Conservation (phyloP, 2,888 invertebrate genomes). For the Ornithoptera alexandrae region DNA sequence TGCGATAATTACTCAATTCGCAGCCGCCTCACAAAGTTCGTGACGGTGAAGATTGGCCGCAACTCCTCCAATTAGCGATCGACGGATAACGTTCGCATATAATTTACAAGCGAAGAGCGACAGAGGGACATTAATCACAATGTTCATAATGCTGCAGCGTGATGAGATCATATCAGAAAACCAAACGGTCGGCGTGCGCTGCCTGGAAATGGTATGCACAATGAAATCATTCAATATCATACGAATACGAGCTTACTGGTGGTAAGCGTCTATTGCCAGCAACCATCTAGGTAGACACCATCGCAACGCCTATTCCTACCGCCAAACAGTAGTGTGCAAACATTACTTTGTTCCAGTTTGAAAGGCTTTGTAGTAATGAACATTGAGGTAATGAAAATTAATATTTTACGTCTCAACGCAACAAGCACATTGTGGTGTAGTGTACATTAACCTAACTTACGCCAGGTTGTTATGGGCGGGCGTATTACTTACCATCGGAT, state of each 20-base stretch:
- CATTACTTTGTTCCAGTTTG: too few species aligned
- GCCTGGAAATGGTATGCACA: constrained; percentile 3
- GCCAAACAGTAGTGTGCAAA: too few species aligned
- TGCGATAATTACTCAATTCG: constrained; percentile 67
- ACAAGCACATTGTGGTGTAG: too few species aligned
- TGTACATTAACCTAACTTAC: too few species aligned
- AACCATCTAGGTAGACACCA: too few species aligned
- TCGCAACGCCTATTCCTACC: too few species aligned
- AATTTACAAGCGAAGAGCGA: constrained; percentile 52
- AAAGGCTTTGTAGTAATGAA: too few species aligned
- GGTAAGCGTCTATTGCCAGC: too few species aligned
- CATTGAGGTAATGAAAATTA: too few species aligned
- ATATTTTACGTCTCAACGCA: too few species aligned
- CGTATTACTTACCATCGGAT: too few species aligned
- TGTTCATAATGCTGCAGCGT: constrained; percentile 46
- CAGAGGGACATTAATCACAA: constrained; percentile 59
- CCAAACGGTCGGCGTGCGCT: constrained; percentile 9
- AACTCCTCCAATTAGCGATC: constrained; percentile 70
- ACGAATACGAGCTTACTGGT: neutral
- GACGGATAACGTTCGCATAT: constrained; percentile 59
- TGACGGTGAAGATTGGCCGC: constrained; percentile 55
- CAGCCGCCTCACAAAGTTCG: constrained; percentile 43
- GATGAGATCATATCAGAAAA: constrained; percentile 55
- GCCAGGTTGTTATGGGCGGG: too few species aligned
- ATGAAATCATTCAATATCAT: constrained; percentile 12